These are phyloP conservation scores for Sclerodermus sp. DNA, from an alignment of 2,888 invertebrate genomes.

Conservation along the genomic window DNA sequence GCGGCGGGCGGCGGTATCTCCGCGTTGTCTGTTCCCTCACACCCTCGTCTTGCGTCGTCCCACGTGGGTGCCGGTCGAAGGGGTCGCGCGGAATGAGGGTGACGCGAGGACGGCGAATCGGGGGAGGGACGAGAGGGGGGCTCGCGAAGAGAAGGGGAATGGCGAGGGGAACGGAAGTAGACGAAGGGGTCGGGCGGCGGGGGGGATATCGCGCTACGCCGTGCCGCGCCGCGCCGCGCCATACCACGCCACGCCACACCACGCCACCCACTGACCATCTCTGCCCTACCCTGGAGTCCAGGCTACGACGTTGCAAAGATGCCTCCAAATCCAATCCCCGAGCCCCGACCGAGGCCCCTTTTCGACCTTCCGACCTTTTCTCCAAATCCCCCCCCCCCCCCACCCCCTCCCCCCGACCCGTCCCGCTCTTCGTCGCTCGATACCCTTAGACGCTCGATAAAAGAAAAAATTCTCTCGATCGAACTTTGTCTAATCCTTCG, in stretches of 20 bases:
- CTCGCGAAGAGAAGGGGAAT: slow-evolving; percentile 20
- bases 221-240: too few species aligned
- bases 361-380: slow-evolving; percentile 16
- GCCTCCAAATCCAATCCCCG: too few species aligned
- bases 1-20: slow-evolving; percentile 34
- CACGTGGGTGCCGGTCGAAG: slow-evolving; percentile 57
- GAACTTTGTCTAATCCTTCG: too few species aligned
- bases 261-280: slow-evolving; percentile 48
- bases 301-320: background rate
- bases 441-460: too few species aligned
- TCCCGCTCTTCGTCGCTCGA: too few species aligned
- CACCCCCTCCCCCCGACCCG: background rate
- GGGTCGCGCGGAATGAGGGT: slow-evolving; percentile 56
- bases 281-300: slow-evolving; percentile 21
- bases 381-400: slow-evolving; percentile 12
- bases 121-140: slow-evolving; percentile 15
- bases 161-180: slow-evolving; percentile 21
- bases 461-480: too few species aligned
- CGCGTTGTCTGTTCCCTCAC: slow-evolving; percentile 53
- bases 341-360: too few species aligned
- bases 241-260: slow-evolving; percentile 16
- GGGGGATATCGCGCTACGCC: background rate
- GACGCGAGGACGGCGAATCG: slow-evolving; percentile 36
- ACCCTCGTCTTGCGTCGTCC: slow-evolving; percentile 49
- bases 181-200: slow-evolving; percentile 35